Evolutionary conservation across 2,888 invertebrate genomes (phyloP).

Genomic region (Rhimphoctona megacephalus): DNA sequence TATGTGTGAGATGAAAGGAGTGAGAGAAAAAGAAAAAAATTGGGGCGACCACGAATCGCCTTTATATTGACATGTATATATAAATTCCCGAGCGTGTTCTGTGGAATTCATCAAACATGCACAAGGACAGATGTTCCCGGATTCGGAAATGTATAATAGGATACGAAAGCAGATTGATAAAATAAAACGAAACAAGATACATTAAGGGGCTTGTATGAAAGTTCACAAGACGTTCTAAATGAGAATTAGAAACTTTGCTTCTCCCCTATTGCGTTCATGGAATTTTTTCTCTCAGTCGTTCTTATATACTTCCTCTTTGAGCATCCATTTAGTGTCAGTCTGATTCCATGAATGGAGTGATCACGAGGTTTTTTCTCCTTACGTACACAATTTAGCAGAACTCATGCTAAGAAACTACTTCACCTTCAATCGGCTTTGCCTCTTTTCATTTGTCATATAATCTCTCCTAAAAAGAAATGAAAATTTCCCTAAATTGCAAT

Average conservation of each 20-base stretch:
- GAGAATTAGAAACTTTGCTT: slow-evolving; percentile 31
- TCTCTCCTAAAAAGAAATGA: background rate
- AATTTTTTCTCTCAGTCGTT: background rate
- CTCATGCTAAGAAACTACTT: background rate
- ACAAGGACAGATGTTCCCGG: slow-evolving; percentile 12
- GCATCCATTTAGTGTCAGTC: slow-evolving; percentile 23
- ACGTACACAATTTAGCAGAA: background rate
- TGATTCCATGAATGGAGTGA: slow-evolving; percentile 15
- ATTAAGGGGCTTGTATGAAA: slow-evolving; percentile 21
- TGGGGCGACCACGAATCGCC: slow-evolving; percentile 49
- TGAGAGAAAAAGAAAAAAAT: slow-evolving; percentile 23
- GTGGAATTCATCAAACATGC: slow-evolving; percentile 5
- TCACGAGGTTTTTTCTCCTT: background rate
- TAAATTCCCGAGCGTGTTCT: background rate
- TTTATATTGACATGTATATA: background rate
- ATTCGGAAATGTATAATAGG: slow-evolving; percentile 6
- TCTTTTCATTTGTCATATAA: background rate
- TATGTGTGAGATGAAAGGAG: background rate
- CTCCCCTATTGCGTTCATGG: background rate
- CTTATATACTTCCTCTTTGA: background rate
- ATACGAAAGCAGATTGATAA: slow-evolving; percentile 27
- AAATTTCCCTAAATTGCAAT: background rate
- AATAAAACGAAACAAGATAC: slow-evolving; percentile 59
- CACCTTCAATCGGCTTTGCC: background rate
- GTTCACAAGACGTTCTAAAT: slow-evolving; percentile 28